A percentile compares a stretch with the other conserved stretches of the same genome.
Conservation (phyloP, 2,888 invertebrate genomes). For the Ectemnius lituratus region DNA sequence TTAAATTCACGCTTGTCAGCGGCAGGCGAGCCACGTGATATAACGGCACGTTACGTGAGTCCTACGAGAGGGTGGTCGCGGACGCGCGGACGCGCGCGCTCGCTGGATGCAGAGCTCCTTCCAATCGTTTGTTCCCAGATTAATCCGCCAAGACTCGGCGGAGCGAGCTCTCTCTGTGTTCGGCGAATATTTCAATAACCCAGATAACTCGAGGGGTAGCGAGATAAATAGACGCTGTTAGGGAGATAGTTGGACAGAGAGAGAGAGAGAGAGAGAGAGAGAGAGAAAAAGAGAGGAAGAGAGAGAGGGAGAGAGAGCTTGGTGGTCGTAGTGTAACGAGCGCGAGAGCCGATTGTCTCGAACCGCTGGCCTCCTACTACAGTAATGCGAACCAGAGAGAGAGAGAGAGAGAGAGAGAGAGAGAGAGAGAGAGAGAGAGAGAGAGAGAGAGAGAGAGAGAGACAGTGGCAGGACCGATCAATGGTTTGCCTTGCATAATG, state of each 20-base stretch:
- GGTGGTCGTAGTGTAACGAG: slow-evolving; percentile 3
- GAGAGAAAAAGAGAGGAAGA: too few relatives aligned
- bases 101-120: too few relatives aligned
- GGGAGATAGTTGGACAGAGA: background rate
- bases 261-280: too few relatives aligned
- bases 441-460: too few relatives aligned
- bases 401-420: too few relatives aligned
- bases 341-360: slow-evolving; percentile 22
- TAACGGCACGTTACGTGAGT: slow-evolving; percentile 73
- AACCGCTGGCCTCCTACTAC: background rate
- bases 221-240: too few relatives aligned
- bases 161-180: slow-evolving; percentile 23
- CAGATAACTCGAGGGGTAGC: slow-evolving; percentile 17
- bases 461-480: too few relatives aligned
- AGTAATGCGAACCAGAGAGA: too few relatives aligned
- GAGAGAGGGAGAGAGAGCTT: too few relatives aligned
- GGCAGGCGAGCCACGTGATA: slow-evolving; percentile 68
- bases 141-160: slow-evolving; percentile 51
- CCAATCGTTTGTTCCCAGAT: slow-evolving; percentile 54
- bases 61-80: slow-evolving; percentile 63
- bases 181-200: slow-evolving; percentile 60
- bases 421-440: too few relatives aligned
- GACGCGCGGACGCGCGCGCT: too few relatives aligned
- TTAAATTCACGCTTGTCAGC: slow-evolving; percentile 74
- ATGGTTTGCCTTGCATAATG: slow-evolving; percentile 5